A percentile compares a stretch with the other conserved stretches of the same genome.
These are phyloP conservation scores for Mesorhabditis spiculigera DNA, from an alignment of 2,888 invertebrate genomes.

Conservation along the genomic window DNA sequence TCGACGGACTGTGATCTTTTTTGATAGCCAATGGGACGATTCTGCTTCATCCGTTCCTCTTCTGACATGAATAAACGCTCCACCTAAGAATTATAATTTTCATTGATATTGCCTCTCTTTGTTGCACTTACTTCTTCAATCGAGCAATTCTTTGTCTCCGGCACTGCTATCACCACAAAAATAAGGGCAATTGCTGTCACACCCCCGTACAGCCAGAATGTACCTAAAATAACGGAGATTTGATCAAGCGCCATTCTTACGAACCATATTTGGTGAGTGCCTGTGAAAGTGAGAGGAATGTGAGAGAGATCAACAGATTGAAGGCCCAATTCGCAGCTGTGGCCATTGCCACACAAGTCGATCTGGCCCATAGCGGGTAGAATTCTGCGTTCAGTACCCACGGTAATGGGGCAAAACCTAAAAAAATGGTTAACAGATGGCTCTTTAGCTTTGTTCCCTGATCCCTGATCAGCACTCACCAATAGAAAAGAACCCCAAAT, in stretches of 20 bases:
- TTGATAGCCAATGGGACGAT: too few relatives aligned
- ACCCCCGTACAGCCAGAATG: slow-evolving; percentile 64
- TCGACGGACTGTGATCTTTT: too few relatives aligned
- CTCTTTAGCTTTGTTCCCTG: background rate
- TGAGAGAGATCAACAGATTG: slow-evolving; percentile 63
- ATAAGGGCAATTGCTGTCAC: slow-evolving; percentile 62
- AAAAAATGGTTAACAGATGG: background rate
- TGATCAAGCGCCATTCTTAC: slow-evolving; percentile 3
- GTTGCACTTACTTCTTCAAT: slow-evolving; percentile 61
- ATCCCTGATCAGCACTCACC: slow-evolving; percentile 15
- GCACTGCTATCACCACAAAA: slow-evolving; percentile 61
- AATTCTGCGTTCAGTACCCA: slow-evolving; percentile 67
- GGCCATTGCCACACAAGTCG: slow-evolving; percentile 51
- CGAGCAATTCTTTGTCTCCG: slow-evolving; percentile 64
- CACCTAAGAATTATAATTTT: slow-evolving; percentile 8
- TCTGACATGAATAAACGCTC: slow-evolving; percentile 19
- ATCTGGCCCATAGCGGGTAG: slow-evolving; percentile 64
- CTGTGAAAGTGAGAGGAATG: slow-evolving; percentile 59
- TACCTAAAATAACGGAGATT: slow-evolving; percentile 58
- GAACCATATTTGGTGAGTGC: slow-evolving; percentile 41
- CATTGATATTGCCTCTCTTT: background rate
- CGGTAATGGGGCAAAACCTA: slow-evolving; percentile 66
- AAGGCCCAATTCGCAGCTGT: slow-evolving; percentile 62
- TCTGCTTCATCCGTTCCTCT: slow-evolving; percentile 10
- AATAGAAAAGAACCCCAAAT: slow-evolving; percentile 26